These are phyloP conservation scores for Botia kubotai DNA, from an alignment of 2,797 vertebrate species.

Conservation along the genomic window DNA sequence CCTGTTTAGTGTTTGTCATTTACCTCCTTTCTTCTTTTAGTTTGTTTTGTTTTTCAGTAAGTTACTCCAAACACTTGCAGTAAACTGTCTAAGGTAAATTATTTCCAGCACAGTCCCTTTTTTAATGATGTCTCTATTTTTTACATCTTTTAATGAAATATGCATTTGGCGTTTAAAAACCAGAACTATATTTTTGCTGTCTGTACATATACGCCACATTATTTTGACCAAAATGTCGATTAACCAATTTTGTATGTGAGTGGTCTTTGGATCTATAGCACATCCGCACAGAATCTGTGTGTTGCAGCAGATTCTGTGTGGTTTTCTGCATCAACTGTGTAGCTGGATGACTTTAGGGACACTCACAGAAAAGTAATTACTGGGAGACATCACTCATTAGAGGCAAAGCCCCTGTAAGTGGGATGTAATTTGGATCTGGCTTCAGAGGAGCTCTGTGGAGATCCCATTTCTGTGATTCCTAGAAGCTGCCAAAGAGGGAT, in stretches of 20 bases:
- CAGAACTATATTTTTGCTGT: too few species aligned
- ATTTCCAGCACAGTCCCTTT: not conserved
- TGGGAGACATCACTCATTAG: constrained; percentile 26
- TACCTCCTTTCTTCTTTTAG: constrained; percentile 29
- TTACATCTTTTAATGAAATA: too few species aligned
- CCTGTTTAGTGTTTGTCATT: constrained; percentile 17
- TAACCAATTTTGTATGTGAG: too few species aligned
- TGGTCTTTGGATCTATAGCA: not conserved
- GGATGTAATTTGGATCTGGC: constrained; percentile 62
- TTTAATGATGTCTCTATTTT: not conserved
- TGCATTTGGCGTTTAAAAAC: too few species aligned
- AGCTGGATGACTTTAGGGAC: not conserved
- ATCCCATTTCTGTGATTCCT: constrained; percentile 65
- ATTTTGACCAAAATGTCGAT: too few species aligned
- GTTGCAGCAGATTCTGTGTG: not conserved
- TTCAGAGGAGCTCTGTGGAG: constrained; percentile 59
- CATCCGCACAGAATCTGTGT: not conserved
- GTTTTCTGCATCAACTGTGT: not conserved
- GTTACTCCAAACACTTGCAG: constrained; percentile 25
- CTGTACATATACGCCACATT: too few species aligned
- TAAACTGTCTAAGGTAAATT: not conserved
- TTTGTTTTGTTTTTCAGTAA: constrained; percentile 13
- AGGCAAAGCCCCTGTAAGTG: constrained; percentile 26
- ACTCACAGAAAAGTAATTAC: constrained; percentile 24
- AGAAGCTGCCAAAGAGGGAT: constrained; percentile 60